A percentile compares a stretch with the other conserved stretches of the same genome.
phyloP scores from a whole-genome alignment of 2,797 vertebrate genomes.

The Sus cebifrons region DNA sequence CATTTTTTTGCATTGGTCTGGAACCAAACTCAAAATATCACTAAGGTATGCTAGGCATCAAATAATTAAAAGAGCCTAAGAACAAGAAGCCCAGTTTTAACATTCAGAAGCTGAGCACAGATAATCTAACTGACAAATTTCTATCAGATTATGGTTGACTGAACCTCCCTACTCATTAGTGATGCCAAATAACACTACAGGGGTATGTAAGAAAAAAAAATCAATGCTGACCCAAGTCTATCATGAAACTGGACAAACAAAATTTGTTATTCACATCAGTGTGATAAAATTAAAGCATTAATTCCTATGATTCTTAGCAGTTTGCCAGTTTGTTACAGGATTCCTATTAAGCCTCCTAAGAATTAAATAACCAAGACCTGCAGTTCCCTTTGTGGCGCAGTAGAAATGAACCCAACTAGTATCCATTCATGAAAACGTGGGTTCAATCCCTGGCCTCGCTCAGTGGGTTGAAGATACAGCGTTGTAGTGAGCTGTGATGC shows the following conservation, averaged over 20 bases:
- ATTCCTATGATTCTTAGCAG: neutral
- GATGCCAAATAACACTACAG: neutral
- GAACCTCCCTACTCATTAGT: slow-evolving; percentile 4
- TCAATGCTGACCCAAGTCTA: neutral
- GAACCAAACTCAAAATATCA: neutral
- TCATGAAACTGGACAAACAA: neutral
- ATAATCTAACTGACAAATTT: neutral
- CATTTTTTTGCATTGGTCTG: neutral
- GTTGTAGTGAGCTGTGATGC: too few relatives aligned
- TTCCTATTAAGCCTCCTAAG: slow-evolving; percentile 33
- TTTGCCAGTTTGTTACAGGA: slow-evolving; percentile 22
- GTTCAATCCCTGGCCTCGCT: too few relatives aligned
- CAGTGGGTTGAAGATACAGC: too few relatives aligned
- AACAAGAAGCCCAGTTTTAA: neutral
- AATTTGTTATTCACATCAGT: neutral
- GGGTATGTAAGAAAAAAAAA: neutral
- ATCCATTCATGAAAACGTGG: too few relatives aligned
- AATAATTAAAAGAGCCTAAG: neutral
- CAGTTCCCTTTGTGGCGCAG: too few relatives aligned
- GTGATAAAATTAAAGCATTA: neutral
- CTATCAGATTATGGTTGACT: neutral
- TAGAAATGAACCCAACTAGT: too few relatives aligned
- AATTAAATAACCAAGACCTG: slow-evolving; percentile 7
- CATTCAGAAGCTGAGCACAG: neutral
- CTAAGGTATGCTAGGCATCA: neutral